Base-by-base conservation (phyloP, 2,113 vertebrate species). In the Lagopus muta region DNA sequence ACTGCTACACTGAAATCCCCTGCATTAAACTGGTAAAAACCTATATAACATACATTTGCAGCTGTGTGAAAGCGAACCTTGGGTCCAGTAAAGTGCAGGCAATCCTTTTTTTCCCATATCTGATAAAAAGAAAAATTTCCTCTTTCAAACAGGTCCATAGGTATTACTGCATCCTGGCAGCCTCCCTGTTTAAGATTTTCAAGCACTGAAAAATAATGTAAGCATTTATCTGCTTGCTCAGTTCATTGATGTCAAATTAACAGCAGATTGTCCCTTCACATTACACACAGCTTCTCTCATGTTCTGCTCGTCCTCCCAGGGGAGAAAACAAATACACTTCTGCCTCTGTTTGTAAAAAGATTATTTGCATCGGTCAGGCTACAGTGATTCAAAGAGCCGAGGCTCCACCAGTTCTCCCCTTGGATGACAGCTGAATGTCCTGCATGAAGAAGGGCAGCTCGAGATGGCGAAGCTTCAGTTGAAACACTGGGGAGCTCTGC, bases 241-340 rank as follows among this genome's bases (percentile, higher is more conserved):
- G 60, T 42, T 92, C 65, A 86, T 73, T 82, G 58, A 54, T 79
- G 48, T 42, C 55, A 81, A 94, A 82, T 69, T 58, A 86, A 92
- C 21, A 52, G 61, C 52, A 66, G 38, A 60, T 66, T 66, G n/a
- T 71, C 40, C 67, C 78, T 87, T 60, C 50, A 25, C 34, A 55
- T 73, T 45, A 27, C 13, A 70, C 4, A n/a, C 50, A 71, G 69
- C 34, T 48, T 21, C 62, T 87, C n/a, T 73, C 40, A 5, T 36
- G 8, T 70, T 70, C n/a, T 57, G 43, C 55, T 61, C 62, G 43
- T 65, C 47, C 82, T 87, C 40, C 47, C 52, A 16, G 10, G 52
- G 40, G 47, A 71, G 50, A 74, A 83, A 83, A 61, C 48, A 79
- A 80, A 67, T 14, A 38, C 42, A 40, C 17, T 57, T 76, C 32